A percentile compares a stretch with the other conserved stretches of the same genome.
Conservation (phyloP, 2,797 vertebrate species). For the Protosalanx chinensis region DNA sequence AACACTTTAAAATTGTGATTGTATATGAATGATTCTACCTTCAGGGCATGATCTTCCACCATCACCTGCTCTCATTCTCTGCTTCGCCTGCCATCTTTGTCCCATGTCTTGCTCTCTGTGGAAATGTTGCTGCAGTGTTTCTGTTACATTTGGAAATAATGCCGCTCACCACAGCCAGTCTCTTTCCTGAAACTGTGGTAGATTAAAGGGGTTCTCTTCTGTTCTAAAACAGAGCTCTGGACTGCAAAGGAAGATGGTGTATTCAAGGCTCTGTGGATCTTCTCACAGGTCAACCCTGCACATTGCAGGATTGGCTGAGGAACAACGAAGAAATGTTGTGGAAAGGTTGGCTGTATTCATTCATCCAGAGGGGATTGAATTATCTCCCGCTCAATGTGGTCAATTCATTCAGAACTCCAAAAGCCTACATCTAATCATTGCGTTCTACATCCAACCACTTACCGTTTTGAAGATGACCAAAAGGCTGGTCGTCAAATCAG, state of each 20-base stretch:
- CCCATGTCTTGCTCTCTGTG: not conserved
- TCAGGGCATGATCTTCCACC: conserved; percentile 7
- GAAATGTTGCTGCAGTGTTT: not conserved
- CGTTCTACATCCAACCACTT: not conserved
- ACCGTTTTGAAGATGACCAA: too few relatives aligned
- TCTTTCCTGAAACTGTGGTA: conserved; percentile 27
- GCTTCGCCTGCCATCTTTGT: conserved; percentile 37
- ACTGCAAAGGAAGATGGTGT: conserved; percentile 40
- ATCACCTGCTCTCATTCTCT: conserved; percentile 53
- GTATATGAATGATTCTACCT: not conserved
- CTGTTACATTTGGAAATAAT: not conserved
- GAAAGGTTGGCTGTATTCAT: not conserved
- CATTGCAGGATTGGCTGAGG: conserved; percentile 3
- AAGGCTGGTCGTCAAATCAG: not conserved
- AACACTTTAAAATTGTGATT: not conserved
- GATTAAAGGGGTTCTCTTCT: conserved; percentile 59
- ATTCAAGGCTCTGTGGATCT: conserved; percentile 44
- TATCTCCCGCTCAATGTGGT: not conserved
- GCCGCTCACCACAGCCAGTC: not conserved
- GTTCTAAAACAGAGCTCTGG: conserved; percentile 1
- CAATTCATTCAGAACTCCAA: not conserved
- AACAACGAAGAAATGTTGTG: not conserved
- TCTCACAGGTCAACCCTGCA: conserved; percentile 40
- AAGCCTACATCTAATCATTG: not conserved
- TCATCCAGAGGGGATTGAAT: not conserved